These are phyloP conservation scores for Cynoglossus semilaevis DNA, from an alignment of 2,113 vertebrate genomes.

Conservation along the genomic window DNA sequence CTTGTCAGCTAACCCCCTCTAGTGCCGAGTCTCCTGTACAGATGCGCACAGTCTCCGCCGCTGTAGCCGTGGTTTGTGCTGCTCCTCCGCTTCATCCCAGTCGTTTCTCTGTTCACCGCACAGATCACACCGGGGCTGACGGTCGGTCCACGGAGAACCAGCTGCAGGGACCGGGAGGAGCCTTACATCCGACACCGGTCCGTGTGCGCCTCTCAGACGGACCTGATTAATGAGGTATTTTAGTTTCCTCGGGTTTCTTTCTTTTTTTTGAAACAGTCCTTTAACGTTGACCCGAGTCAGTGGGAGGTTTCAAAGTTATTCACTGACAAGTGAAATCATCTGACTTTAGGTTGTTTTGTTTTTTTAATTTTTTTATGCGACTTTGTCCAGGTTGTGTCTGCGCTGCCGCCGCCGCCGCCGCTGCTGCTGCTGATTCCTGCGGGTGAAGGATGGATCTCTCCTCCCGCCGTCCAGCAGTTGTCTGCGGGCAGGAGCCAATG, in stretches of 20 bases:
- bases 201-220: slow-evolving; percentile 37
- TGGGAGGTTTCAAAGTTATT: slow-evolving; percentile 46
- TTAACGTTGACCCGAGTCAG: slow-evolving; percentile 20
- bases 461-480: slow-evolving; percentile 15
- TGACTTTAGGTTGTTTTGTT: slow-evolving; percentile 6
- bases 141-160: too few species aligned
- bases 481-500: slow-evolving; percentile 34
- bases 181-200: slow-evolving; percentile 40
- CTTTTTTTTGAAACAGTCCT: slow-evolving; percentile 4
- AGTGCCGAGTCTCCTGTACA: slow-evolving; percentile 78
- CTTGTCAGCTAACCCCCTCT: slow-evolving; percentile 88
- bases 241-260: not conserved
- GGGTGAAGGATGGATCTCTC: slow-evolving; percentile 47
- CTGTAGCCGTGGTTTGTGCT: slow-evolving; percentile 37
- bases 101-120: slow-evolving; percentile 22
- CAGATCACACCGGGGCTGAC: slow-evolving; percentile 16
- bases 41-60: slow-evolving; percentile 59
- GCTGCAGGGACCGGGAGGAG: too few species aligned
- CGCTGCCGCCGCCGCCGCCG: slow-evolving; percentile 7
- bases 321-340: slow-evolving; percentile 13
- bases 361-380: slow-evolving; percentile 13
- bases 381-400: slow-evolving; percentile 24
- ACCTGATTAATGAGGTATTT: not conserved
- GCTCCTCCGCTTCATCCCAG: slow-evolving; percentile 40
- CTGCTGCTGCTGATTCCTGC: not conserved